phyloP scores from a whole-genome alignment of 2,888 invertebrate species.

The Xylocampa areola region DNA sequence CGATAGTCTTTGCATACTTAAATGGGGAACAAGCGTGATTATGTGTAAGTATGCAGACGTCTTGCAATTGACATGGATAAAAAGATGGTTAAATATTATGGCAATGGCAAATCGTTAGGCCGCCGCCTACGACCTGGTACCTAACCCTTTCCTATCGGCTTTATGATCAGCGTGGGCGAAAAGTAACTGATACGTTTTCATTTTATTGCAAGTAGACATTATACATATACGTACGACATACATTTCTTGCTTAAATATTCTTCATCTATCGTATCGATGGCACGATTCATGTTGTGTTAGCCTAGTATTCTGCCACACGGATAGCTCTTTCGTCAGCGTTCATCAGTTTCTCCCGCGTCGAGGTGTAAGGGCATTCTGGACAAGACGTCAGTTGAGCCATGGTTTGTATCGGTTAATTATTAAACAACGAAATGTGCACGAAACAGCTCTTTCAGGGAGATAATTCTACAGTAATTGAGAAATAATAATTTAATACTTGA shows the following conservation, averaged over 20 bases:
- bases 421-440: constrained; percentile 1
- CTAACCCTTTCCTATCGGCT: constrained; percentile 46
- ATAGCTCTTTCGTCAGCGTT: too few relatives aligned
- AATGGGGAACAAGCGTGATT: too few relatives aligned
- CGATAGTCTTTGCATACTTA: too few relatives aligned
- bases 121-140: constrained; percentile 38
- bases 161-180: constrained; percentile 42
- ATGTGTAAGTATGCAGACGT: too few relatives aligned
- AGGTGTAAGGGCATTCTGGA: too few relatives aligned
- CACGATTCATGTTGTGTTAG: too few relatives aligned
- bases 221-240: too few relatives aligned
- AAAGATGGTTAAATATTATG: constrained; percentile 30
- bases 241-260: too few relatives aligned
- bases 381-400: too few relatives aligned
- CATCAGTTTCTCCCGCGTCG: too few relatives aligned
- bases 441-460: not conserved
- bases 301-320: too few relatives aligned
- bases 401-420: constrained; percentile 8
- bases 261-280: too few relatives aligned
- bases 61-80: constrained; percentile 19
- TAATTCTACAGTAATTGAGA: not conserved
- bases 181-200: constrained; percentile 33
- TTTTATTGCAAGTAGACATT: constrained; percentile 18
- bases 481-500: constrained; percentile 11
- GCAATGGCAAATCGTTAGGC: constrained; percentile 28